phyloP scores from a whole-genome alignment of 2,797 vertebrate species.

The Paramormyrops hopkinsi region DNA sequence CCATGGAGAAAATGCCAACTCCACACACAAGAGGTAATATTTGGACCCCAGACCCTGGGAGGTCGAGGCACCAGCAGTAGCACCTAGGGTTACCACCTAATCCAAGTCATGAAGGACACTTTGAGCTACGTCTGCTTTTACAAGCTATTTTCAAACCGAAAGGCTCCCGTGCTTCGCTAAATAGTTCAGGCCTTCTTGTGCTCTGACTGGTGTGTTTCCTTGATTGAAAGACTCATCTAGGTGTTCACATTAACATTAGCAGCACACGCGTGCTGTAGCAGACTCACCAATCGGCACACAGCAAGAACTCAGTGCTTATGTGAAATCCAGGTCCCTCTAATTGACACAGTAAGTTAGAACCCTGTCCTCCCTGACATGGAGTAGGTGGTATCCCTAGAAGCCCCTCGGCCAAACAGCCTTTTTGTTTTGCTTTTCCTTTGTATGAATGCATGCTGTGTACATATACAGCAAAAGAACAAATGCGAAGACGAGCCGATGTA shows the following conservation, averaged over 20 bases:
- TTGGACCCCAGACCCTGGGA: background rate
- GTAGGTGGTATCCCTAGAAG: background rate
- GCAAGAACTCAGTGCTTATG: background rate
- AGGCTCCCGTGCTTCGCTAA: background rate
- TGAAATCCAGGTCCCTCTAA: background rate
- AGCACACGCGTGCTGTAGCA: background rate
- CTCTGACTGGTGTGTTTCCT: background rate
- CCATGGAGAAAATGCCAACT: background rate
- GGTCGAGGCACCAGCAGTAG: background rate
- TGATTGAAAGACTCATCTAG: background rate
- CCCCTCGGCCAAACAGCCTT: background rate
- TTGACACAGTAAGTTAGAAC: background rate
- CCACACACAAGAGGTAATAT: background rate
- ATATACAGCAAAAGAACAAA: background rate
- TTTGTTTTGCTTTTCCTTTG: background rate
- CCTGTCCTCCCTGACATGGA: background rate
- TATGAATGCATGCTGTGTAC: background rate
- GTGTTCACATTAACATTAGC: background rate
- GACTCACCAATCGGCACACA: background rate
- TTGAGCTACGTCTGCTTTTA: background rate
- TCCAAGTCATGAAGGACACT: background rate
- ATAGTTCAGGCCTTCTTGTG: background rate
- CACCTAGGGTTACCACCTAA: background rate
- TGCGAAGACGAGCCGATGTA: background rate
- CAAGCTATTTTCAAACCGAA: background rate